These are phyloP conservation scores for Buathra laborator DNA, from an alignment of 2,888 invertebrate species.

Conservation along the genomic window DNA sequence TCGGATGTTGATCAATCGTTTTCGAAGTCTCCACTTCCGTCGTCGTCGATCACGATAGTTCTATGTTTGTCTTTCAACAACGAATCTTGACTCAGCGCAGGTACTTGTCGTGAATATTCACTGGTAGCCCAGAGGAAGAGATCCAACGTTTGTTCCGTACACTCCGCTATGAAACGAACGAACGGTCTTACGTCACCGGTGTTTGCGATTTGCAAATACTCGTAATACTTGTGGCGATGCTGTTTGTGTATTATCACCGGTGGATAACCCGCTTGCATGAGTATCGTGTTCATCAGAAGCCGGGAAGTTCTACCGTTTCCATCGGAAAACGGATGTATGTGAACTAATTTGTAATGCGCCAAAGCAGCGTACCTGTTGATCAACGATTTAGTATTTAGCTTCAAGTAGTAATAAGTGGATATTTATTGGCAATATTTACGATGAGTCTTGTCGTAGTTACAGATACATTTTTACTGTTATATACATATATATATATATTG, in stretches of 20 bases:
- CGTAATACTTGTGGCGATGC: constrained; percentile 93
- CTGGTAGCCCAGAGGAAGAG: constrained; percentile 94
- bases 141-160: constrained; percentile 95
- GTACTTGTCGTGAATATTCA: constrained; percentile 90
- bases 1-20: constrained; percentile 72
- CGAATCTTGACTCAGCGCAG: constrained; percentile 87
- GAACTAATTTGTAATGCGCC: constrained; percentile 98
- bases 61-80: constrained; percentile 73
- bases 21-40: constrained; percentile 75
- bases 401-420: background rate
- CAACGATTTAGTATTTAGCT: background rate
- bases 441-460: no score
- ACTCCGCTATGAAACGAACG: constrained; percentile 97
- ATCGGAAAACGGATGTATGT: constrained; percentile 98
- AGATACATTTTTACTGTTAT: no score
- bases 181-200: constrained; percentile 98
- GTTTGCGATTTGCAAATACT: constrained; percentile 95
- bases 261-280: constrained; percentile 98
- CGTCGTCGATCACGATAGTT: constrained; percentile 77
- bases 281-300: constrained; percentile 97
- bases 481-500: no score
- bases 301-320: constrained; percentile 98
- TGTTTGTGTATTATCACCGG: constrained; percentile 97
- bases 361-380: constrained; percentile 94
- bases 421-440: no score